A percentile compares a stretch with the other conserved stretches of the same genome.
Evolutionary conservation across 1,140 invertebrate species (phyloP).

Genomic region (Drosophila burlai): DNA sequence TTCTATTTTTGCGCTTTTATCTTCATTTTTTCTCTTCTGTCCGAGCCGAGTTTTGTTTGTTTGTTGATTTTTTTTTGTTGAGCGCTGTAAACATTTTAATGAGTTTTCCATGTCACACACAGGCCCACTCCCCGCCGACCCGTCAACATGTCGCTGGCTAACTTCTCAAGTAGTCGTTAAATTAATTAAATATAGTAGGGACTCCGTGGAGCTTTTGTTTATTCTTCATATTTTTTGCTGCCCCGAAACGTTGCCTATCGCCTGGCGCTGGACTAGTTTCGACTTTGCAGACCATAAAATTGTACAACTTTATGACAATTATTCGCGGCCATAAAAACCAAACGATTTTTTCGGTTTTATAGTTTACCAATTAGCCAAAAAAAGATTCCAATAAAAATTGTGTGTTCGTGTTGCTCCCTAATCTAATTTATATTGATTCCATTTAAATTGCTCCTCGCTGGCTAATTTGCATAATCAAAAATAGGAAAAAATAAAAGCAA

Average conservation of each 20-base stretch:
- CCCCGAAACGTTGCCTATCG: slow-evolving; percentile 49
- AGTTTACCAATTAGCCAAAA: slow-evolving; percentile 64
- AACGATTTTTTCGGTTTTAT: slow-evolving; percentile 63
- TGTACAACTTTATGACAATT: slow-evolving; percentile 67
- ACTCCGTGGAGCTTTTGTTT: slow-evolving; percentile 56
- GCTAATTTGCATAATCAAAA: slow-evolving; percentile 51
- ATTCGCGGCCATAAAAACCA: slow-evolving; percentile 68
- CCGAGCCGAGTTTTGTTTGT: slow-evolving; percentile 60
- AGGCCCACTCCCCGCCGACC: slow-evolving; percentile 35
- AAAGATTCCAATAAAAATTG: slow-evolving; percentile 29
- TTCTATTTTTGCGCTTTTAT: slow-evolving; percentile 21
- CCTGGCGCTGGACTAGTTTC: slow-evolving; percentile 44
- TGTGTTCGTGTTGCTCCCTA: slow-evolving; percentile 22
- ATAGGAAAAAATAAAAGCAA: neutral
- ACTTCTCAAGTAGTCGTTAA: slow-evolving; percentile 85
- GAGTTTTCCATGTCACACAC: slow-evolving; percentile 80
- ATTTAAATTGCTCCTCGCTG: slow-evolving; percentile 57
- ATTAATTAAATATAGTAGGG: slow-evolving; percentile 82
- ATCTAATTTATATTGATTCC: slow-evolving; percentile 70
- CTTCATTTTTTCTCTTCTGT: slow-evolving; percentile 16
- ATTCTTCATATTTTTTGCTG: slow-evolving; percentile 24
- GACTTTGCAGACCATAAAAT: slow-evolving; percentile 34
- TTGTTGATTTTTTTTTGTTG: slow-evolving; percentile 75
- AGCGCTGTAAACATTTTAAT: slow-evolving; percentile 84
- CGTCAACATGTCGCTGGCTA: slow-evolving; percentile 62